Evolutionary conservation across 2,888 invertebrate species (phyloP).

Genomic region (Zeuzera pyrina): DNA sequence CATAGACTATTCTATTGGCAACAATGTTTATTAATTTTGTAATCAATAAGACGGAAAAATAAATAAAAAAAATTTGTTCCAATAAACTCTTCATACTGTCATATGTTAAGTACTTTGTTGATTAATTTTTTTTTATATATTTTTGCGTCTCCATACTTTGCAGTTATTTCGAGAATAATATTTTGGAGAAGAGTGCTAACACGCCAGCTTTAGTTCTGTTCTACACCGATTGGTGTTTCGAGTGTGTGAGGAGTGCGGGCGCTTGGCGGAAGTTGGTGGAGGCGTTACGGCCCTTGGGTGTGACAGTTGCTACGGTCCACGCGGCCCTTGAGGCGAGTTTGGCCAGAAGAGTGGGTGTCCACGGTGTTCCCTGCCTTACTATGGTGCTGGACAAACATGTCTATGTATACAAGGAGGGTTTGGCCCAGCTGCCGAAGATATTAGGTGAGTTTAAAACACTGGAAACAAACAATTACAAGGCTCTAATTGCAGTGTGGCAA

Average conservation of each 20-base stretch:
- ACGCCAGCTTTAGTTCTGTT: constrained; percentile 91
- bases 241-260: constrained; percentile 90
- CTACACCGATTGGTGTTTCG: constrained; percentile 96
- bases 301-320: constrained; percentile 85
- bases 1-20: too few species aligned
- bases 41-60: too few species aligned
- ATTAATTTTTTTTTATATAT: too few species aligned
- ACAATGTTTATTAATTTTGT: too few species aligned
- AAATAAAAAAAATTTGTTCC: too few species aligned
- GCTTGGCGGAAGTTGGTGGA: constrained; percentile 89
- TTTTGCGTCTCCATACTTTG: too few species aligned
- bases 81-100: too few species aligned
- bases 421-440: constrained; percentile 84
- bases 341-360: constrained; percentile 84
- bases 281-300: constrained; percentile 88
- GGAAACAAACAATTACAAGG: neutral
- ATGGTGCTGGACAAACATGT: constrained; percentile 88
- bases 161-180: constrained; percentile 89
- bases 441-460: constrained; percentile 72
- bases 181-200: constrained; percentile 86
- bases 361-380: constrained; percentile 86
- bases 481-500: too few species aligned
- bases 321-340: constrained; percentile 86
- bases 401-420: constrained; percentile 87
- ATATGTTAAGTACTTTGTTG: too few species aligned